Conservation (phyloP, 2,797 vertebrate species). For the Danio kyathit region DNA sequence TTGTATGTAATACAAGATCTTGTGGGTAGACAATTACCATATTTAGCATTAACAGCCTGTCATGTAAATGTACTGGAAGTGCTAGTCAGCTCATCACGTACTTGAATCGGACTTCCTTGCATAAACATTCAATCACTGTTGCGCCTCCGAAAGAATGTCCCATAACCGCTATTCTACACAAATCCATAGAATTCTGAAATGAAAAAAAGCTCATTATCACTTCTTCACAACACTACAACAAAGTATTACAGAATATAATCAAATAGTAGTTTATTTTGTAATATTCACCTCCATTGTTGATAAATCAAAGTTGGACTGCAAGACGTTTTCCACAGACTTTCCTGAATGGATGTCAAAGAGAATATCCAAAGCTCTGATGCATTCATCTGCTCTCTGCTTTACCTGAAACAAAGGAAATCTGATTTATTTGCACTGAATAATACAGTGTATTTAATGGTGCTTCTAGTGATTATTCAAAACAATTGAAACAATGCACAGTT, state of each 20-base stretch:
- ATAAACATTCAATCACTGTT: conserved; percentile 89
- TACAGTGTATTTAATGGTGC: not conserved
- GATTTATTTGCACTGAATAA: not conserved
- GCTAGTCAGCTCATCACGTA: conserved; percentile 67
- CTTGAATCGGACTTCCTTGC: conserved; percentile 91
- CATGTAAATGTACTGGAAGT: not conserved
- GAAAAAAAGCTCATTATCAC: not conserved
- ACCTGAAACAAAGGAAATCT: conserved; percentile 77
- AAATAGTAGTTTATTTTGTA: not conserved
- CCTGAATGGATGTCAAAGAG: conserved; percentile 87
- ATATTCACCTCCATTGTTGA: conserved; percentile 82
- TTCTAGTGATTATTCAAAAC: not conserved
- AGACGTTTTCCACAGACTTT: conserved; percentile 78
- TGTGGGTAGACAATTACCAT: not conserved
- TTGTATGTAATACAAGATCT: not conserved
- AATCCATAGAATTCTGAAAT: conserved; percentile 87
- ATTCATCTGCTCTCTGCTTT: conserved; percentile 88
- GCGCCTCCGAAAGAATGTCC: conserved; percentile 97
- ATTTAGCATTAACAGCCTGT: not conserved
- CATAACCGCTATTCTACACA: conserved; percentile 84
- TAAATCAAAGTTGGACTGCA: conserved; percentile 86
- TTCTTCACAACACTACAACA: not conserved
- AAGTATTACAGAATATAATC: not conserved
- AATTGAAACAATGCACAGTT: not conserved
- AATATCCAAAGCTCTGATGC: conserved; percentile 84